Evolutionary conservation across 2,113 vertebrate genomes (phyloP), one percentile per base, ranked within the genome.

Genomic region (Gallinago undulata): DNA sequence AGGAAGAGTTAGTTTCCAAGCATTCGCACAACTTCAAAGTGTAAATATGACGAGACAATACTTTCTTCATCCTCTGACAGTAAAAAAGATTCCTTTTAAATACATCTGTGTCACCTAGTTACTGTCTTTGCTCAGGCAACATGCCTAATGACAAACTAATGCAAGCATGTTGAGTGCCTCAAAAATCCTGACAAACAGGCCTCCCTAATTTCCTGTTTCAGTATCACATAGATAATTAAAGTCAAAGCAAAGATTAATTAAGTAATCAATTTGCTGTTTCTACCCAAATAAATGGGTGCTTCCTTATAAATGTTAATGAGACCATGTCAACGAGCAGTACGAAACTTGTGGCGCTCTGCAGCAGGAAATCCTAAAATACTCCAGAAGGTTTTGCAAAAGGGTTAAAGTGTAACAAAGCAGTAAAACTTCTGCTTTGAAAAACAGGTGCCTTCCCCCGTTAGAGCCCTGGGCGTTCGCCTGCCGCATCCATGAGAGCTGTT

Each of bases 121-220:
- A n/a, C 15, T 45, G 57, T 62, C 53, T 89, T 69, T 60, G 67
- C 68, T 74, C 47, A 86, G 92, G 60, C 72, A 75, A 3, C 72
- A 21, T 72, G 47, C 56, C 73, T 74, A 28, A 48, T 87, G 96
- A 97, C 96, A 88, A 91, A 62, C 59, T 76, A 59, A 53, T 28
- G 10, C 33, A 79, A 75, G 75, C 39, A 73, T 6, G 8, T 43
- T 7, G 30, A 60, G 6, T 56, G 76, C 96, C 45, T 66, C 85
- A 83, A 72, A 76, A 90, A 87, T 79, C 94, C 92, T 83, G 85
- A 75, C 88, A 75, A 72, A 60, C 50, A 43, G 68, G 55, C 24
- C 8, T 74, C 19, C 89, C 90, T 39, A 50, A 89, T 67, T 95
- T 94, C 81, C 72, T 69, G 31, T 64, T 92, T 73, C 94, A 45